A percentile compares a stretch with the other conserved stretches of the same genome.
Conservation (phyloP, 2,888 invertebrate genomes). For the Philaethria dido region DNA sequence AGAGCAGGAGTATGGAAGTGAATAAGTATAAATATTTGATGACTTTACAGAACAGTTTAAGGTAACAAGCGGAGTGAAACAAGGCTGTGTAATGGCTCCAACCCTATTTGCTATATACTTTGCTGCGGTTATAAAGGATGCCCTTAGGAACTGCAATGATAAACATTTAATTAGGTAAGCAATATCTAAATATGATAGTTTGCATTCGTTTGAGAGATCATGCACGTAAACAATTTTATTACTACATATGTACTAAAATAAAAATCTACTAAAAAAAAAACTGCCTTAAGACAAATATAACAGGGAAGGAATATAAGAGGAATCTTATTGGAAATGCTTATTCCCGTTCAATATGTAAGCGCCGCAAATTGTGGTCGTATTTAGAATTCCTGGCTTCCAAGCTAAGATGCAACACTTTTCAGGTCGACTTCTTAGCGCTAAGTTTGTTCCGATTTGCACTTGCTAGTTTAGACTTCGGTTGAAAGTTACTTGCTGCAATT, state of each 20-base stretch:
- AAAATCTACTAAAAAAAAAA: neutral
- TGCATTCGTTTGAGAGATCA: no score
- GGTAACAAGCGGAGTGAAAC: no score
- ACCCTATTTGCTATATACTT: no score
- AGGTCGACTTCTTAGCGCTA: slow-evolving; percentile 31
- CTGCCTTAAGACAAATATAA: neutral
- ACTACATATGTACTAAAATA: neutral
- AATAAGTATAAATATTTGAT: no score
- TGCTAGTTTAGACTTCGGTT: slow-evolving; percentile 32
- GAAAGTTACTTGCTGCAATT: slow-evolving; percentile 28
- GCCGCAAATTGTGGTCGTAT: slow-evolving; percentile 39
- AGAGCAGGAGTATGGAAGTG: no score
- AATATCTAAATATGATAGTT: no score
- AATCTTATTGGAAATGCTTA: slow-evolving; percentile 40
- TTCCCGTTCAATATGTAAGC: slow-evolving; percentile 31
- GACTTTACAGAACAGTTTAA: no score
- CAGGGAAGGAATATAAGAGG: neutral
- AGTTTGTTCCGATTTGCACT: slow-evolving; percentile 35
- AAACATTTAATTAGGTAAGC: no score
- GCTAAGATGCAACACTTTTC: slow-evolving; percentile 32
- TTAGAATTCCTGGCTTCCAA: slow-evolving; percentile 40
- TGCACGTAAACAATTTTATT: no score
- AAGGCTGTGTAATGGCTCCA: no score
- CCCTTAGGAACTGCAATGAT: no score
- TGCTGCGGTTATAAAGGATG: no score